These are phyloP conservation scores for Agrypnia vestita DNA, from an alignment of 1,140 invertebrate species.

Conservation along the genomic window DNA sequence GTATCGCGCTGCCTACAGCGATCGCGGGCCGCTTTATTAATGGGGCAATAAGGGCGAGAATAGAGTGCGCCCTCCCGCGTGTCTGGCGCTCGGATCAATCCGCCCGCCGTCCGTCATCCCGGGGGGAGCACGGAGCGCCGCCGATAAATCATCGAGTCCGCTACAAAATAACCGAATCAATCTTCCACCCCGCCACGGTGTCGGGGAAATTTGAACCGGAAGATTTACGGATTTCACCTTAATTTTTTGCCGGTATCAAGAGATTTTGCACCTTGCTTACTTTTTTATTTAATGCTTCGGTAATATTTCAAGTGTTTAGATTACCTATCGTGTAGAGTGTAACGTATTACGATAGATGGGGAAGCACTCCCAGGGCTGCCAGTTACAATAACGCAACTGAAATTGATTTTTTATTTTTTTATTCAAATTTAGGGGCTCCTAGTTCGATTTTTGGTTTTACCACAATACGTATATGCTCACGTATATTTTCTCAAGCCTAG, in stretches of 20 bases:
- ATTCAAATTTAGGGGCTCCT: too few species aligned
- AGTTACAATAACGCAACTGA: too few species aligned
- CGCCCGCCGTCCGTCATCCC: not conserved
- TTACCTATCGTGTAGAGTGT: too few species aligned
- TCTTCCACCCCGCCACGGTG: not conserved
- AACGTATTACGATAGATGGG: too few species aligned
- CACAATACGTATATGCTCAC: too few species aligned
- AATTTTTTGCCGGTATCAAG: not conserved
- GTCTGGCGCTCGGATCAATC: slow-evolving; percentile 32
- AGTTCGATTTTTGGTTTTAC: too few species aligned
- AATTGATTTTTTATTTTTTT: too few species aligned
- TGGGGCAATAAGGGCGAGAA: slow-evolving; percentile 24
- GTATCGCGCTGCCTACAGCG: not conserved
- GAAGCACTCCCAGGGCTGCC: too few species aligned
- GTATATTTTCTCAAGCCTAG: too few species aligned
- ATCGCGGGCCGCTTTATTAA: slow-evolving; percentile 2
- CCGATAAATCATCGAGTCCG: slow-evolving; percentile 17
- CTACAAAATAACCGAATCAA: slow-evolving; percentile 34
- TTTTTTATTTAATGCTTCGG: too few species aligned
- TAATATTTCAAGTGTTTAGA: too few species aligned
- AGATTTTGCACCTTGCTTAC: not conserved
- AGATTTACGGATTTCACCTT: not conserved
- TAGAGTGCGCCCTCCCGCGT: not conserved
- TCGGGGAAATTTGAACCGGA: not conserved
- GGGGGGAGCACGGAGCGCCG: not conserved